These are phyloP conservation scores for Ceyx cyanopectus DNA, from an alignment of 2,113 vertebrate species.

Conservation along the genomic window DNA sequence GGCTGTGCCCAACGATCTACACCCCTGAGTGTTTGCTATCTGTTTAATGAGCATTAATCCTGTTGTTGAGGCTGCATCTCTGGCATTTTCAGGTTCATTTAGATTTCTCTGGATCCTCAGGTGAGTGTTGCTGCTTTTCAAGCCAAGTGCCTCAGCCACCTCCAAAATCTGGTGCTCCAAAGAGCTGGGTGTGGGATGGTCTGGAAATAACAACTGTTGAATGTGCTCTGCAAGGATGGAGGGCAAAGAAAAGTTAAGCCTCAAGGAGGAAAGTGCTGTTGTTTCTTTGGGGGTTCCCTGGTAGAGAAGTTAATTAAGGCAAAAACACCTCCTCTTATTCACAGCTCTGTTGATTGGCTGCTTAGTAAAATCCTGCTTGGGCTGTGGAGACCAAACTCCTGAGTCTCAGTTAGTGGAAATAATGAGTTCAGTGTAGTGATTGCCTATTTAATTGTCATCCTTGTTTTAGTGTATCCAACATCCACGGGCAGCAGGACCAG, in stretches of 20 bases:
- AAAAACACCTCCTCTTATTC: neutral
- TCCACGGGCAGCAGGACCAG: neutral
- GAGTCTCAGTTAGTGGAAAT: neutral
- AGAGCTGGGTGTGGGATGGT: neutral
- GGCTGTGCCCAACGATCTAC: neutral
- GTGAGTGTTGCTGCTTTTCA: neutral
- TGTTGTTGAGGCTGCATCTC: neutral
- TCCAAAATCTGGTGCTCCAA: neutral
- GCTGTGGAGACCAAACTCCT: neutral
- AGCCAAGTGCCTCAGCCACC: accelerated
- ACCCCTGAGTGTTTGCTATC: neutral
- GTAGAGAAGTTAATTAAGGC: neutral
- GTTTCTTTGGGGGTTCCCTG: neutral
- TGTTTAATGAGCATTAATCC: neutral
- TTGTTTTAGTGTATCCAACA: neutral
- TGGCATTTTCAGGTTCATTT: neutral
- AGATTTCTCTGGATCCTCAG: neutral
- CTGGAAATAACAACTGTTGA: accelerated
- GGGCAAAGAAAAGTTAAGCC: neutral
- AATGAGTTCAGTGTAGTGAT: neutral
- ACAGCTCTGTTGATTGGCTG: neutral
- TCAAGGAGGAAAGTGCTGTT: neutral
- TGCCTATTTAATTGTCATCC: neutral
- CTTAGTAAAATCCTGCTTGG: neutral
- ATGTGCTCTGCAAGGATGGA: neutral